These are phyloP conservation scores for Mesoligia furuncula DNA, from an alignment of 2,888 invertebrate genomes.

Conservation along the genomic window DNA sequence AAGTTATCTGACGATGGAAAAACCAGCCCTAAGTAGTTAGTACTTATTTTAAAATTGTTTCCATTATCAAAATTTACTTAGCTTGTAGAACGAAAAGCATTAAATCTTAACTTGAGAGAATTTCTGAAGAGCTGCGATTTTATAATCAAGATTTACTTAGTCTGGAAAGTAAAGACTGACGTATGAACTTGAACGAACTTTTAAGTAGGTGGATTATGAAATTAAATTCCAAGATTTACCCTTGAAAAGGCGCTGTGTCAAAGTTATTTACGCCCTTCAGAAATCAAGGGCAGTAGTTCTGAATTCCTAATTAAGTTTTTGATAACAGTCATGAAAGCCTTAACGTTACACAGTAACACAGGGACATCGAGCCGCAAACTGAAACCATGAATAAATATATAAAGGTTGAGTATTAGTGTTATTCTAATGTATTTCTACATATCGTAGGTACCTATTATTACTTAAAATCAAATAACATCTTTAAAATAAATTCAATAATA, in stretches of 20 bases:
- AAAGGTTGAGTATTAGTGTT: too few relatives aligned
- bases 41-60: neutral
- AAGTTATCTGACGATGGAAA: too few relatives aligned
- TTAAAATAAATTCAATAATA: too few relatives aligned
- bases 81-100: neutral
- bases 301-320: conserved; percentile 26
- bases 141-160: conserved; percentile 28
- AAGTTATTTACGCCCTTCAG: conserved; percentile 37
- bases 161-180: conserved; percentile 7
- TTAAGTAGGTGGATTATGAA: conserved; percentile 13
- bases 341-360: conserved; percentile 7
- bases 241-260: conserved; percentile 17
- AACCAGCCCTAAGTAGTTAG: too few relatives aligned
- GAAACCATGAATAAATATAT: too few relatives aligned
- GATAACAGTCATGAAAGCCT: conserved; percentile 43
- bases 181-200: conserved; percentile 28
- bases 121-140: conserved; percentile 21
- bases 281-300: conserved; percentile 45
- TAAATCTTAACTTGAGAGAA: conserved; percentile 15
- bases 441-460: too few relatives aligned
- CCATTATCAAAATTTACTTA: neutral
- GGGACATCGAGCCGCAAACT: neutral
- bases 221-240: conserved; percentile 15
- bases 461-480: too few relatives aligned
- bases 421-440: too few relatives aligned